Evolutionary conservation across 2,888 invertebrate species (phyloP).

Genomic region (Nephrotoma appendiculata): DNA sequence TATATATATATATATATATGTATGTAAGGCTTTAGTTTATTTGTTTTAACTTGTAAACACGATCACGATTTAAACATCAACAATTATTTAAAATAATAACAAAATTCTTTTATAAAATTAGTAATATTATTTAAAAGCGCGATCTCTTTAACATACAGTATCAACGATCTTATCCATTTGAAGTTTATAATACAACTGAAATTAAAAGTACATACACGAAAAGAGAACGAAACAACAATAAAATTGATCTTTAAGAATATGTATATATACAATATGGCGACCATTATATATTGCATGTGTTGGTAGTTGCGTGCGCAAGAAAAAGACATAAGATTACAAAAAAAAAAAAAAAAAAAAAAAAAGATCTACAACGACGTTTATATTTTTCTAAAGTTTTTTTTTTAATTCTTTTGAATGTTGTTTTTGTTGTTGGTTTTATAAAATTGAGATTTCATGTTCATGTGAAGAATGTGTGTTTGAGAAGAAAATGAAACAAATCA

Average conservation of each 20-base stretch:
- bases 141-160: background rate
- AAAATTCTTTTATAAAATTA: background rate
- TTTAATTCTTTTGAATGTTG: background rate
- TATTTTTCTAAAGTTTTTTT: background rate
- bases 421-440: background rate
- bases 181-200: slow-evolving; percentile 1
- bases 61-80: background rate
- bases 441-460: background rate
- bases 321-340: background rate
- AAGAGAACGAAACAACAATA: background rate
- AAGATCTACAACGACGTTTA: background rate
- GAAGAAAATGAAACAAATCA: background rate
- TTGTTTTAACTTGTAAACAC: background rate
- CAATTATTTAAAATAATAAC: background rate
- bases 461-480: background rate
- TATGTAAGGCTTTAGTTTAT: background rate
- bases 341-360: background rate
- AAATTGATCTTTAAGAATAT: background rate
- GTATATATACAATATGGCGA: background rate
- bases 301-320: background rate
- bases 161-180: background rate
- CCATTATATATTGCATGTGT: background rate
- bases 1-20: background rate
- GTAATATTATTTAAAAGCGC: background rate
- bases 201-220: background rate